Conservation (phyloP, 1,140 invertebrate genomes). For the Littorina saxatilis region DNA sequence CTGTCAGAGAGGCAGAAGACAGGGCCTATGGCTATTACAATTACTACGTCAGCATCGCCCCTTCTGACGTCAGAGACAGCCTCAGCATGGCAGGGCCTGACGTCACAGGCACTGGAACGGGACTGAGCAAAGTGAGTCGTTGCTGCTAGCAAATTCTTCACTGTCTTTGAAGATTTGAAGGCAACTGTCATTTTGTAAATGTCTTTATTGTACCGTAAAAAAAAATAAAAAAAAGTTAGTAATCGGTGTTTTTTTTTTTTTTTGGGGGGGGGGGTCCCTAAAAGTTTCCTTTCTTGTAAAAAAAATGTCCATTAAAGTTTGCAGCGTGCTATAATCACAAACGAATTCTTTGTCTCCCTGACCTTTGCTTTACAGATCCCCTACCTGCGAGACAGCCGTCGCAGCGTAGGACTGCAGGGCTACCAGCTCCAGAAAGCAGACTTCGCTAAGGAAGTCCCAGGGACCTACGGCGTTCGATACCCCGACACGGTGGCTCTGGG, state of each 20-base stretch:
- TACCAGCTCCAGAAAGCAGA: constrained; percentile 34
- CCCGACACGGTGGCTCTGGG: constrained; percentile 40
- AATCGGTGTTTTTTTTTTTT: too few species aligned
- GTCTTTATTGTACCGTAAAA: too few species aligned
- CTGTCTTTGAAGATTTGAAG: too few species aligned
- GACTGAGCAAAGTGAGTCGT: background rate
- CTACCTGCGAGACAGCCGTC: constrained; percentile 40
- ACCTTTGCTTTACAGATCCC: constrained; percentile 33
- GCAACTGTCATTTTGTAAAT: too few species aligned
- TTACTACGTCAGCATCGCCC: constrained; percentile 27
- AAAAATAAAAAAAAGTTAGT: too few species aligned
- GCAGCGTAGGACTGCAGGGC: constrained; percentile 32
- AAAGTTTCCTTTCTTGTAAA: too few species aligned
- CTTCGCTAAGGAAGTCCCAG: constrained; percentile 1
- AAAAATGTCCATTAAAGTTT: too few species aligned
- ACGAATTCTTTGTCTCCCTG: too few species aligned
- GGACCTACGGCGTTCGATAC: constrained; percentile 11
- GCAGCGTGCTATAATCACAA: too few species aligned
- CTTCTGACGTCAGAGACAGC: background rate
- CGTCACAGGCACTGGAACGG: background rate
- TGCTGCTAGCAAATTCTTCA: too few species aligned
- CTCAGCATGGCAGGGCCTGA: background rate
- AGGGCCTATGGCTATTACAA: constrained; percentile 41
- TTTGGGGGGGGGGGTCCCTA: too few species aligned
- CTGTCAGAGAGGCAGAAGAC: constrained; percentile 27